Evolutionary conservation across 2,113 vertebrate genomes (phyloP).

Genomic region (Oncorhynchus mykiss): DNA sequence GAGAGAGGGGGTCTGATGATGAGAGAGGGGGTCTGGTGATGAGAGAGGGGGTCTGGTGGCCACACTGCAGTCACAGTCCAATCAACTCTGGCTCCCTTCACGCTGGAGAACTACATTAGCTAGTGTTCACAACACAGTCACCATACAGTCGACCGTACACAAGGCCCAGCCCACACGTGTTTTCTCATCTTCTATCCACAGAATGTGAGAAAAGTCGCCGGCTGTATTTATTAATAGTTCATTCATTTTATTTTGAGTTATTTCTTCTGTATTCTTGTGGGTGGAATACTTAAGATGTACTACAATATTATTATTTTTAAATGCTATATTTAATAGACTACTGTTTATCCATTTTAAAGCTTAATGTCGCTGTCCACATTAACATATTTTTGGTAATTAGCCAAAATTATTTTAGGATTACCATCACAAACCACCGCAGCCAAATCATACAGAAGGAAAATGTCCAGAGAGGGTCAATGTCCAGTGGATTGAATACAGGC

Average conservation of each 20-base stretch:
- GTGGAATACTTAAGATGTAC: too few relatives aligned
- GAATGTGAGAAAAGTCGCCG: too few relatives aligned
- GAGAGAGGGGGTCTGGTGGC: conserved; percentile 31
- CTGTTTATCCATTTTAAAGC: too few relatives aligned
- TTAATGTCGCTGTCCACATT: too few relatives aligned
- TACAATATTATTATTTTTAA: too few relatives aligned
- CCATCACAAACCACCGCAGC: conserved; percentile 27
- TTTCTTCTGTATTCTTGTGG: too few relatives aligned
- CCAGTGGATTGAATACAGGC: not conserved
- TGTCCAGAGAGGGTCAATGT: conserved; percentile 22
- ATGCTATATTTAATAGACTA: too few relatives aligned
- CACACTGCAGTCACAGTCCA: conserved; percentile 46
- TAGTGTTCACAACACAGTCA: conserved; percentile 64
- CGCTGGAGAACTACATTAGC: conserved; percentile 90
- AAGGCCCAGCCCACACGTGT: not conserved
- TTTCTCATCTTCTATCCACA: too few relatives aligned
- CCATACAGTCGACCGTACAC: not conserved
- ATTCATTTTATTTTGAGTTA: too few relatives aligned
- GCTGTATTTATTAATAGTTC: too few relatives aligned
- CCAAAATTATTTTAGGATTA: conserved; percentile 9
- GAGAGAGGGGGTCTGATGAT: too few relatives aligned
- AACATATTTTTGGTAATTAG: conserved; percentile 1
- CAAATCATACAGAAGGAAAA: conserved; percentile 29
- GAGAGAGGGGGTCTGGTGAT: too few relatives aligned
- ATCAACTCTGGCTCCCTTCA: conserved; percentile 85